Evolutionary conservation across 2,888 invertebrate species (phyloP), one percentile per base, ranked within the genome.

Genomic region (Fabriciana adippe): DNA sequence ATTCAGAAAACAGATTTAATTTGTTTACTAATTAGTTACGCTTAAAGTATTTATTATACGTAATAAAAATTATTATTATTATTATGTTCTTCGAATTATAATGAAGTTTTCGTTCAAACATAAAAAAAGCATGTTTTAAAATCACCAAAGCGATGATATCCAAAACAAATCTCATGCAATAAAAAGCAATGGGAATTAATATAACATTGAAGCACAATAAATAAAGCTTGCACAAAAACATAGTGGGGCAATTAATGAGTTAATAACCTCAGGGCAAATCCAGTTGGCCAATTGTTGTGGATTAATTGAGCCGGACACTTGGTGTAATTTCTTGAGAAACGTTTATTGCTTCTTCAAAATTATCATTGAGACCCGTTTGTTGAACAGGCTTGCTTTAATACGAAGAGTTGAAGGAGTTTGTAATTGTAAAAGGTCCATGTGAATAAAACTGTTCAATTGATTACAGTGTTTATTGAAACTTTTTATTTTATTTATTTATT

Each of bases 251-350:
- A 64, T 70, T 70, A 68, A 70, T 66, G 67, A 71, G 65, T 71
- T 69, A 69, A 62, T 64, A 55, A 54, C 69, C 64, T 48, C 63
- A 48, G 59, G 60, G 64, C 64, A 69, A 69, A 64, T 70, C 69
- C 63, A 64, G 69, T 66, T 71, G 66, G 50, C 41, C 64, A 71
- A 74, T 74, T 74, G 68, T 67, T 67, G 51, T 53, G 68, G 69
- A 68, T 73, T 70, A 74, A 71, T 71, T 70, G 62, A 54, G 55
- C 50, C 68, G 64, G 66, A 65, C 71, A 70, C 68, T 68, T 62
- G 47, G 55, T 56, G 66, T 61, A 61, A 64, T 67, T 59, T 67
- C 66, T 50, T 57, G 50, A 47, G 55, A 64, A 71, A 18, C 63
- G 41, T 21, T 70, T 64, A 64, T 71, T 71, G 55, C 62, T 71